Evolutionary conservation across 2,797 vertebrate genomes (phyloP).

Genomic region (Enteromius viviparus): DNA sequence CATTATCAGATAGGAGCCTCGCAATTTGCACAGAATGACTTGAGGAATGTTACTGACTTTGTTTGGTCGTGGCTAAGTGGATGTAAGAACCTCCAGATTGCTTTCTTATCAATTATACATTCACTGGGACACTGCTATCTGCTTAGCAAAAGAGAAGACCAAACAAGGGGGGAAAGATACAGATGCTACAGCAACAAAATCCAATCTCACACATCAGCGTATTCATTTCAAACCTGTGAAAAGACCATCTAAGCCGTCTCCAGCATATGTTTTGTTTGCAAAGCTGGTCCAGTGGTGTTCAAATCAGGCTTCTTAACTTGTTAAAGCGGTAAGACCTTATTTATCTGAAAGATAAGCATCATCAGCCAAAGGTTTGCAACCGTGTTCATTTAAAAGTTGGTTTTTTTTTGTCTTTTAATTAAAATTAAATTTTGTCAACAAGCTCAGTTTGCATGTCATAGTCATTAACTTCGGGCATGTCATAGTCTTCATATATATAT

Average conservation of each 20-base stretch:
- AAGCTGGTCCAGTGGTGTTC: neutral
- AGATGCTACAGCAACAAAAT: neutral
- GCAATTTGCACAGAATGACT: constrained; percentile 8
- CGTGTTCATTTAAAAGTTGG: neutral
- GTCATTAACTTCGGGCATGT: neutral
- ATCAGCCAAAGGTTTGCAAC: neutral
- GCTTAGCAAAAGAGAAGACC: neutral
- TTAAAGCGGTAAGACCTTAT: neutral
- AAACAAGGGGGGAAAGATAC: constrained; percentile 1
- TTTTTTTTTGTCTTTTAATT: neutral
- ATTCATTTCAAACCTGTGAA: constrained; percentile 23
- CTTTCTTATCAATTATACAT: constrained; percentile 48
- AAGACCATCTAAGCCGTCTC: neutral
- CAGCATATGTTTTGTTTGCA: neutral
- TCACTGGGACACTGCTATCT: constrained; percentile 3
- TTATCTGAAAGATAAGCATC: neutral
- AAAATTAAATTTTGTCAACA: neutral
- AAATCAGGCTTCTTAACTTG: neutral
- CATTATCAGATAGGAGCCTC: neutral
- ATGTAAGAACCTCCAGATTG: constrained; percentile 10
- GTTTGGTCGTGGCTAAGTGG: constrained; percentile 30
- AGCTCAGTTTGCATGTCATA: neutral
- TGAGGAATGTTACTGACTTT: constrained; percentile 3
- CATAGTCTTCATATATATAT: too few species aligned
- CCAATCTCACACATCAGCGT: constrained; percentile 21